Evolutionary conservation across 2,888 invertebrate species (phyloP).

Genomic region (Rhopalosiphum nymphaeae): DNA sequence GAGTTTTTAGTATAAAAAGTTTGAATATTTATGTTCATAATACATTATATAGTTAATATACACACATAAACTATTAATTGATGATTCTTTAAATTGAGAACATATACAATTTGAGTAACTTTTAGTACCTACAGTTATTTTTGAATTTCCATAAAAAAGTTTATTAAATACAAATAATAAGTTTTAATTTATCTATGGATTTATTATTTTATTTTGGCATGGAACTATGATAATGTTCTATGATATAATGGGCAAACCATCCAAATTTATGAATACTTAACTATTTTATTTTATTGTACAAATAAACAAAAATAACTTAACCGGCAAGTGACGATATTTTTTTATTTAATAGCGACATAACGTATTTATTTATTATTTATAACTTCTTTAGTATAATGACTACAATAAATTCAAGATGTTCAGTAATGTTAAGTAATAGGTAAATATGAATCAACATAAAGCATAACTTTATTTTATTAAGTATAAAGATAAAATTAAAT

Average conservation of each 20-base stretch:
- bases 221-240: not conserved
- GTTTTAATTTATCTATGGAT: constrained; percentile 3
- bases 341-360: constrained; percentile 1
- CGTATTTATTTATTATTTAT: not conserved
- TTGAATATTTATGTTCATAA: not conserved
- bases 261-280: constrained; percentile 33
- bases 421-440: not conserved
- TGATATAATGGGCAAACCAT: constrained; percentile 16
- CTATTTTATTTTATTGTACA: constrained; percentile 27
- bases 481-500: not conserved
- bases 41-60: not conserved
- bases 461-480: not conserved
- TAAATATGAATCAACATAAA: not conserved
- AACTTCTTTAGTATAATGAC: not conserved
- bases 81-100: not conserved
- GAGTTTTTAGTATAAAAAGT: constrained; percentile 29
- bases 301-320: constrained; percentile 31
- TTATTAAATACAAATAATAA: constrained; percentile 14
- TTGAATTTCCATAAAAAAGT: not conserved
- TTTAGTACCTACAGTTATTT: constrained; percentile 1
- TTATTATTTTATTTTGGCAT: constrained; percentile 38
- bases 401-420: not conserved
- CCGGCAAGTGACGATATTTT: not conserved
- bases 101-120: not conserved
- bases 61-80: not conserved